Base-by-base conservation (phyloP, 2,113 vertebrate genomes). In the Parus major region DNA sequence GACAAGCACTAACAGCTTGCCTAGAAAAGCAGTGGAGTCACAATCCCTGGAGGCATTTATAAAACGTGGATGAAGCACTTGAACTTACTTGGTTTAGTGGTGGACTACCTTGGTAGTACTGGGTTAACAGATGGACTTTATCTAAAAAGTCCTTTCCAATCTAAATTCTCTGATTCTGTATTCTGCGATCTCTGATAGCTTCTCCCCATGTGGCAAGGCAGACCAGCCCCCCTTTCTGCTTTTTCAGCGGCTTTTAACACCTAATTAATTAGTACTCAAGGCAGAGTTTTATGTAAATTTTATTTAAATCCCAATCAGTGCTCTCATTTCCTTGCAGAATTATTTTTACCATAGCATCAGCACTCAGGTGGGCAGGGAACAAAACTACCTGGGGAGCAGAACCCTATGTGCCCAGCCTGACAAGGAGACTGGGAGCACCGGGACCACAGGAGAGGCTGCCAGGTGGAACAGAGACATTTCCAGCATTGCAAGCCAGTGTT, bases 241-340 rank as follows among this genome's bases (percentile, higher is more conserved):
- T 90, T 85, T 93, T 75, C 22, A 78, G 89, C 88, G 92, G 29
- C 60, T 97, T 97, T 97, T 69, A 69, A 59, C 77, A 94, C 23
- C 90, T 96, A 90, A 94, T 97, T 96, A 97, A 98, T 97, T 97
- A 96, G 92, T 95, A 97, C 84, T 97, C 90, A 95, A 96, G 86
- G 66, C 86, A 96, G 79, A 93, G 10, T 93, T 97, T 97, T 97
- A 98, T 96, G 96, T 86, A 98, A 98, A 97, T 97, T 88, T 91
- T 97, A 98, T 97, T 98, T 97, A 97, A 97, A 97, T 98, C 86
- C 82, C 88, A 97, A 97, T 96, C 96, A 97, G 82, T 65, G 86
- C 71, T 97, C 95, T 95, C 94, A 94, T 96, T 97, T 98, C 95
- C 96, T 75, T 93, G 82, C 90, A 84, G 79, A 89, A 86, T 95